Evolutionary conservation across 2,113 vertebrate genomes (phyloP).

Genomic region (Pan paniscus): DNA sequence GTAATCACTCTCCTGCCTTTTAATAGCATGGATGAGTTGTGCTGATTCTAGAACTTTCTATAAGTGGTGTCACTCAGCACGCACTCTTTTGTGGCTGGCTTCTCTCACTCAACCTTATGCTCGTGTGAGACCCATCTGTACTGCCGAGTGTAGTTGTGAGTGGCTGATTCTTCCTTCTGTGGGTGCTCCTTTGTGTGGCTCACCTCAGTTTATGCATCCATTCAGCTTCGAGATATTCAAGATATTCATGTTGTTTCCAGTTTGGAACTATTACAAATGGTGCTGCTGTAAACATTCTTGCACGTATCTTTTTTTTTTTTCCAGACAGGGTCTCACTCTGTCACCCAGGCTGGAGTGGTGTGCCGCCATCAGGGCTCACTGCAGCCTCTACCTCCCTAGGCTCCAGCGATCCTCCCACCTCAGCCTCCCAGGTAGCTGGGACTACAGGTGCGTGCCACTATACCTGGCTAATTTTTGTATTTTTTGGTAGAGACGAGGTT

Average conservation of each 20-base stretch:
- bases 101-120: not conserved
- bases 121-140: not conserved
- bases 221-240: not conserved
- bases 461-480: not conserved
- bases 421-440: not conserved
- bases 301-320: not conserved
- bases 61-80: not conserved
- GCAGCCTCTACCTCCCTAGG: not conserved
- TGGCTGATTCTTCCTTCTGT: not conserved
- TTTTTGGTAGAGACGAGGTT: not conserved
- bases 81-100: not conserved
- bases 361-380: not conserved
- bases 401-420: not conserved
- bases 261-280: not conserved
- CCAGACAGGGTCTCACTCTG: not conserved
- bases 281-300: not conserved
- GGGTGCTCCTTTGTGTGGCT: not conserved
- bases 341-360: not conserved
- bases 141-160: rapidly evolving
- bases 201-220: not conserved
- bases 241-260: too few species aligned
- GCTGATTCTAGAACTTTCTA: not conserved
- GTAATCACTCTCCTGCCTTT: not conserved
- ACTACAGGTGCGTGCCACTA: not conserved
- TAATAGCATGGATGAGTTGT: not conserved